These are phyloP conservation scores for Molossus alvarezi DNA, from an alignment of 2,797 vertebrate species.

Conservation along the genomic window DNA sequence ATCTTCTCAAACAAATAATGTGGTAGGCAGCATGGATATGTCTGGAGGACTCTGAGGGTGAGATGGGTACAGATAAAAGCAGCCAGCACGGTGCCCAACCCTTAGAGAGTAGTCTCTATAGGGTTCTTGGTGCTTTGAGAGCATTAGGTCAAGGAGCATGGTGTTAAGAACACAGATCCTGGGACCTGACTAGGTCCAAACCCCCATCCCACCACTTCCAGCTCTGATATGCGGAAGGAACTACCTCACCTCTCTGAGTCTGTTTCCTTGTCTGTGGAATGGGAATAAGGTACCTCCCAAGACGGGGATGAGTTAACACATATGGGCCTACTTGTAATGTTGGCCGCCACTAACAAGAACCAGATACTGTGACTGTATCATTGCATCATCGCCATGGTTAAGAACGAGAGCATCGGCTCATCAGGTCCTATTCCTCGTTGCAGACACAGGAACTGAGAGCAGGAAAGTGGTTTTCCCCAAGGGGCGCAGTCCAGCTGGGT, in stretches of 20 bases:
- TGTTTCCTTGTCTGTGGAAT: no score
- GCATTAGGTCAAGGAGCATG: accelerated
- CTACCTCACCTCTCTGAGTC: not conserved
- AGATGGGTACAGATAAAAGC: not conserved
- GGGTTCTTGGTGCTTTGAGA: accelerated
- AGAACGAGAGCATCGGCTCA: not conserved
- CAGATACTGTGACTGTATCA: no score
- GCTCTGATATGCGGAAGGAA: not conserved
- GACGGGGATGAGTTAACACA: no score
- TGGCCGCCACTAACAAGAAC: not conserved
- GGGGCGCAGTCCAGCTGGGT: not conserved
- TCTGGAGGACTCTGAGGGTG: not conserved
- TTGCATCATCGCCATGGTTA: accelerated
- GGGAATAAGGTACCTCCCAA: accelerated
- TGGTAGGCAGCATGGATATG: accelerated
- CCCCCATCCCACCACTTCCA: no score
- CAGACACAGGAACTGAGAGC: not conserved
- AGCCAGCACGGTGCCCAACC: no score
- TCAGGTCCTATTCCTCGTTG: accelerated
- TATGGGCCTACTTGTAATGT: not conserved
- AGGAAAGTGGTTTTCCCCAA: not conserved
- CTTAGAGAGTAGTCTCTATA: accelerated
- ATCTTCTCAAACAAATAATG: accelerated
- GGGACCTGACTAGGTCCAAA: not conserved
- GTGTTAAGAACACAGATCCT: not conserved